Conservation (phyloP, 2,888 invertebrate species). For the Steromphala cineraria region DNA sequence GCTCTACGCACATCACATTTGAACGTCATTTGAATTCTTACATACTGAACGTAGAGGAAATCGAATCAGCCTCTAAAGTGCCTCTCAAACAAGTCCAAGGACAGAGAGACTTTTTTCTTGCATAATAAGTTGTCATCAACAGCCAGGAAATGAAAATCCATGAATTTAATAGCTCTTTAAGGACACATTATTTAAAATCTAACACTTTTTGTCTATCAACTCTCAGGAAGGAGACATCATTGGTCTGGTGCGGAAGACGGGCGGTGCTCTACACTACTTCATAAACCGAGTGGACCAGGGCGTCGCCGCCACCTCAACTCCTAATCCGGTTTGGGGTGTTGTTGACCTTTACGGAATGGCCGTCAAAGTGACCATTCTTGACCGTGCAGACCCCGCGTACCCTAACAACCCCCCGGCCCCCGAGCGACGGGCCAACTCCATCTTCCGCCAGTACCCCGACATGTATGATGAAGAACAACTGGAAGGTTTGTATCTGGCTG, state of each 20-base stretch:
- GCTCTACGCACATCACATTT: too few relatives aligned
- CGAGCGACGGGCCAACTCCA: constrained; percentile 43
- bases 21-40: too few relatives aligned
- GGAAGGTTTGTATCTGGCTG: constrained; percentile 34
- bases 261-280: constrained; percentile 91
- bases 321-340: constrained; percentile 91
- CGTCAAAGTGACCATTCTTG: constrained; percentile 73
- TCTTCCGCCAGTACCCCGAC: constrained; percentile 60
- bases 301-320: constrained; percentile 88
- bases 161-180: too few relatives aligned
- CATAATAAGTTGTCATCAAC: too few relatives aligned
- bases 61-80: too few relatives aligned
- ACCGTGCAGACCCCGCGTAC: constrained; percentile 62
- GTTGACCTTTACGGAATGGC: constrained; percentile 89
- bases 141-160: too few relatives aligned
- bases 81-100: too few relatives aligned
- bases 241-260: constrained; percentile 90
- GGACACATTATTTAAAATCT: too few relatives aligned
- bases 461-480: constrained; percentile 57
- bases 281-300: constrained; percentile 91
- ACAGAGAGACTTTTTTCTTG: too few relatives aligned
- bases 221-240: constrained; percentile 90
- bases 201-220: neutral
- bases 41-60: too few relatives aligned
- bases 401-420: constrained; percentile 48